These are phyloP conservation scores for Spheniscus mendiculus DNA, from an alignment of 2,113 vertebrate genomes.

Conservation along the genomic window DNA sequence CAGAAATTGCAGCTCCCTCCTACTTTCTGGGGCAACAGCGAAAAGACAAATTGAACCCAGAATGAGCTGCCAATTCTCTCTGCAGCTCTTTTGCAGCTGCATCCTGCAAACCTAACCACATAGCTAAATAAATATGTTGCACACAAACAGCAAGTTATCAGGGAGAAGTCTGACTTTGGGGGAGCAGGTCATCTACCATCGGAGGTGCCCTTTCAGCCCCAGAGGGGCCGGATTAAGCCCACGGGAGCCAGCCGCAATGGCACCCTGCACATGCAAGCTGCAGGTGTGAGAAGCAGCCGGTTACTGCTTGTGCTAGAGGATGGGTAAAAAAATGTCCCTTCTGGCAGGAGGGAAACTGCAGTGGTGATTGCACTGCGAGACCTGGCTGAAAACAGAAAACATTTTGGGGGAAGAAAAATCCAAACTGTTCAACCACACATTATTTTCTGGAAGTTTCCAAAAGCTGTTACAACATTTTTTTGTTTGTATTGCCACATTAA, in stretches of 20 bases:
- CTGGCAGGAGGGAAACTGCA: neutral
- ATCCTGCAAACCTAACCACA: rapidly evolving
- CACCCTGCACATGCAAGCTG: neutral
- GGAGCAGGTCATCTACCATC: neutral
- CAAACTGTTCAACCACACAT: neutral
- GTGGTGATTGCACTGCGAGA: neutral
- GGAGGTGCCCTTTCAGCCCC: neutral
- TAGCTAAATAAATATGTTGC: too few relatives aligned
- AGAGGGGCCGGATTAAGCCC: rapidly evolving
- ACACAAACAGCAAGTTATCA: neutral
- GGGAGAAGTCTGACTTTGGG: neutral
- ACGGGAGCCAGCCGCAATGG: rapidly evolving
- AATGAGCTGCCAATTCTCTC: neutral
- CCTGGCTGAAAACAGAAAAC: neutral
- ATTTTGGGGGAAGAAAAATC: rapidly evolving
- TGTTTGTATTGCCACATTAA: neutral
- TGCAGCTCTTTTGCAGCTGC: neutral
- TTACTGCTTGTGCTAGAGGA: neutral
- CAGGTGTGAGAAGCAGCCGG: neutral
- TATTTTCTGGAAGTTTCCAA: neutral
- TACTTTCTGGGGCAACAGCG: rapidly evolving
- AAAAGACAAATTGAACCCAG: neutral
- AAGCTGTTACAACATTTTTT: neutral
- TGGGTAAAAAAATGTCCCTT: neutral
- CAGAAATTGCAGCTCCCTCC: neutral